Percentiles rank a stretch among this genome's conserved stretches.
Conservation (phyloP, 2,888 invertebrate species). For the Drosophila lacicola region DNA sequence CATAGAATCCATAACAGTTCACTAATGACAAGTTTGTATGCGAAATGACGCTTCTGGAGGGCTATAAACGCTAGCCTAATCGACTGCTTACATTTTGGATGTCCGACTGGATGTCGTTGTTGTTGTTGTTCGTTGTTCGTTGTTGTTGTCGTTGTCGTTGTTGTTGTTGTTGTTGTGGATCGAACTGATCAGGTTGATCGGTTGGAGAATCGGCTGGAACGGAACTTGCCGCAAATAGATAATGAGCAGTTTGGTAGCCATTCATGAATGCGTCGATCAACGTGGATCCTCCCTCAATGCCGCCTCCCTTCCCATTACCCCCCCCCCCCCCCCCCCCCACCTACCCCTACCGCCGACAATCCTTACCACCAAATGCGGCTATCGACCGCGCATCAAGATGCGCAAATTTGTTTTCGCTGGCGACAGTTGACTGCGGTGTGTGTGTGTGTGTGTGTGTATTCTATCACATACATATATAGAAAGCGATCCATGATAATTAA, state of each 20-base stretch:
- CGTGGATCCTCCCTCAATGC: not conserved
- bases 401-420: conserved; percentile 9
- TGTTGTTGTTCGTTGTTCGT: conserved; percentile 14
- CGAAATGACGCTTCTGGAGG: conserved; percentile 9
- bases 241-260: conserved; percentile 57
- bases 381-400: conserved; percentile 19
- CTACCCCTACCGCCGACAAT: not conserved
- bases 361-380: conserved; percentile 21
- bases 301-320: not conserved
- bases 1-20: conserved; percentile 32
- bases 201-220: conserved; percentile 25
- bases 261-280: conserved; percentile 3
- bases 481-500: conserved; percentile 33
- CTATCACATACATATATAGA: conserved; percentile 19
- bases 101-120: conserved; percentile 1
- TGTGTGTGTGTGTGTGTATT: too few relatives aligned
- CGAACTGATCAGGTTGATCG: conserved; percentile 2
- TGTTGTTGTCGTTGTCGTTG: conserved; percentile 9
- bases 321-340: not conserved
- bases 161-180: conserved; percentile 9
- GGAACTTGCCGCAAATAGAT: conserved; percentile 72
- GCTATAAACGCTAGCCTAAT: conserved; percentile 35
- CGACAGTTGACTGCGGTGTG: conserved; percentile 1
- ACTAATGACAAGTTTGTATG: conserved; percentile 54
- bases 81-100: conserved; percentile 19